A percentile compares a stretch with the other conserved stretches of the same genome.
These are phyloP conservation scores for Sceloporus undulatus DNA, from an alignment of 2,113 vertebrate genomes.

Conservation along the genomic window DNA sequence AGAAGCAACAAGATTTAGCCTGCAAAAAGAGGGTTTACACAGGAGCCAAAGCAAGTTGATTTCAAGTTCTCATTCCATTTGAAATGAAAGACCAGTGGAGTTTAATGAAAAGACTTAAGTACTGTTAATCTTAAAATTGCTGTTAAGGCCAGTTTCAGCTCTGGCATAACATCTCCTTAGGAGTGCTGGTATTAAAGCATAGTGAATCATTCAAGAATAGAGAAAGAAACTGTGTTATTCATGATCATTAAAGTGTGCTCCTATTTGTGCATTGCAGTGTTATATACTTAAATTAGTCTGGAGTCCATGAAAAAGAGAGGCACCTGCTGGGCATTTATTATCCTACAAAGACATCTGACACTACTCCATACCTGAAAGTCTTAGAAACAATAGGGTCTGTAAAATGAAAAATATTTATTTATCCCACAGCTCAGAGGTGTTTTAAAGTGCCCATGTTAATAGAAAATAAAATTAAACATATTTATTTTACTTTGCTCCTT, in stretches of 20 bases:
- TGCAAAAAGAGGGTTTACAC: no score
- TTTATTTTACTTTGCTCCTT: background rate
- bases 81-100: background rate
- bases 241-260: background rate
- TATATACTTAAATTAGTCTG: background rate
- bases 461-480: background rate
- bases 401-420: background rate
- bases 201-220: background rate
- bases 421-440: slow-evolving; percentile 21
- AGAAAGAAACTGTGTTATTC: no score
- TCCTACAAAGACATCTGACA: background rate
- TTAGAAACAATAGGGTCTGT: background rate
- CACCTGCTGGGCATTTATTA: background rate
- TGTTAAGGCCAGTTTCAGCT: background rate
- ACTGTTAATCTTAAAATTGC: background rate
- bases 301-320: background rate
- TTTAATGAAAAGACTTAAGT: background rate
- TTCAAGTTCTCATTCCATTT: no score
- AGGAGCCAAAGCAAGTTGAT: background rate
- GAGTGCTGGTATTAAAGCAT: background rate
- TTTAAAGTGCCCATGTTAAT: background rate
- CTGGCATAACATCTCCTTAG: background rate
- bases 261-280: background rate
- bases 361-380: background rate
- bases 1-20: no score